Evolutionary conservation across 2,113 vertebrate genomes (phyloP), one percentile per base, ranked within the genome.

Genomic region (Istiophorus platypterus): DNA sequence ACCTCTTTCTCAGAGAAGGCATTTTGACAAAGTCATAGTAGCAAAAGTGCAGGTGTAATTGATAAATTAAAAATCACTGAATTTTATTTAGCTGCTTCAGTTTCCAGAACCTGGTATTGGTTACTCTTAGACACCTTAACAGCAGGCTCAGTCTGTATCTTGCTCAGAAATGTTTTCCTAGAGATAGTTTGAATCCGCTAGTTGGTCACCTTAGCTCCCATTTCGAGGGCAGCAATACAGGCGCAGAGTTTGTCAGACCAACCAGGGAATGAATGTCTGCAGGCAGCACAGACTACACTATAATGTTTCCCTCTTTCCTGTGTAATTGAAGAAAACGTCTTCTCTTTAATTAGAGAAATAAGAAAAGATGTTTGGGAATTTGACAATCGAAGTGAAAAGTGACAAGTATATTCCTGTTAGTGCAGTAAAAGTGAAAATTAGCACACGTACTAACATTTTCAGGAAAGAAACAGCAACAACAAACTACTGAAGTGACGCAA

Each of bases 281-380:
- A 45, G 49, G 1, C 1, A 11, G 39, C 51, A 49, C 59, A 56
- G 9, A 42, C 24, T 20, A 47, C 5, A 2, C 57, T 59, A 14
- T 17, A 13, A 57, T n/a, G 15, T 26, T 13, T 20, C 14, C 15
- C 15, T 37, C 49, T 49, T 56, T 26, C 9, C 5, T 9, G 13
- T 56, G 27, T 62, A 41, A 62, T 66, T 3, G 3, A 58, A 17
- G 17, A 56, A 66, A 29, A 54, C 58, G 45, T 76, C 0, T 39
- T 76, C 61, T 10, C 15, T 51, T 34, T 68, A 49, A 20, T 49
- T 67, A 47, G n/a, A 61, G 11, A 67, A 27, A 76, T 11, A 63
- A 27, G 14, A 78, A 67, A 24, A 27, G 26, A 74, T 4, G 1
- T 10, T 3, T 59, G 57, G 11, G 13, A 66, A 57, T 31, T 8